phyloP scores from a whole-genome alignment of 2,888 invertebrate genomes.

The Litoditis marina region DNA sequence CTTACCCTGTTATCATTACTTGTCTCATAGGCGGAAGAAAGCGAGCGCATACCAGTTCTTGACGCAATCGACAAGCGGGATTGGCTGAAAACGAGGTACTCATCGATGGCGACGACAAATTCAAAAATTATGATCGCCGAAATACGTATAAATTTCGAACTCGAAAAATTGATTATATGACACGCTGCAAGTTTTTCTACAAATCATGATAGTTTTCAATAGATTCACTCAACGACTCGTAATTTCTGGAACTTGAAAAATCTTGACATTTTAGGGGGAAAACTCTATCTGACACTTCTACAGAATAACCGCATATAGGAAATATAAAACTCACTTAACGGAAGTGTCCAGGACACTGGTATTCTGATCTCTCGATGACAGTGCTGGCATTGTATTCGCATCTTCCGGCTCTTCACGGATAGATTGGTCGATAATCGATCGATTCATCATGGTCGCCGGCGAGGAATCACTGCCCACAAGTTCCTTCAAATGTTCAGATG shows the following conservation, averaged over 20 bases:
- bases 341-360: conserved; percentile 13
- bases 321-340: conserved; percentile 8
- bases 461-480: background rate
- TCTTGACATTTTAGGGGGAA: too few species aligned
- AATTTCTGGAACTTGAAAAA: too few species aligned
- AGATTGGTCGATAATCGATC: conserved; percentile 4
- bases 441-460: background rate
- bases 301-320: background rate
- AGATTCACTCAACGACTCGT: too few species aligned
- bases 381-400: background rate
- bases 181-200: too few species aligned
- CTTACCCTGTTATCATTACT: conserved; percentile 25
- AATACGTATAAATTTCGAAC: too few species aligned
- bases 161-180: too few species aligned
- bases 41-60: conserved; percentile 48
- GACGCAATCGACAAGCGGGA: conserved; percentile 36
- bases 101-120: too few species aligned
- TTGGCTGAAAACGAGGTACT: conserved; percentile 19
- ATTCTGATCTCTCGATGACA: conserved; percentile 6
- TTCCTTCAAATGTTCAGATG: too few species aligned
- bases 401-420: conserved; percentile 14
- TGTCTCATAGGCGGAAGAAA: conserved; percentile 26
- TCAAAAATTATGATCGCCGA: too few species aligned
- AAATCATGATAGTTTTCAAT: too few species aligned
- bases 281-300: background rate